Evolutionary conservation across 2,888 invertebrate species (phyloP).

Genomic region (Galerucella nymphaeae): DNA sequence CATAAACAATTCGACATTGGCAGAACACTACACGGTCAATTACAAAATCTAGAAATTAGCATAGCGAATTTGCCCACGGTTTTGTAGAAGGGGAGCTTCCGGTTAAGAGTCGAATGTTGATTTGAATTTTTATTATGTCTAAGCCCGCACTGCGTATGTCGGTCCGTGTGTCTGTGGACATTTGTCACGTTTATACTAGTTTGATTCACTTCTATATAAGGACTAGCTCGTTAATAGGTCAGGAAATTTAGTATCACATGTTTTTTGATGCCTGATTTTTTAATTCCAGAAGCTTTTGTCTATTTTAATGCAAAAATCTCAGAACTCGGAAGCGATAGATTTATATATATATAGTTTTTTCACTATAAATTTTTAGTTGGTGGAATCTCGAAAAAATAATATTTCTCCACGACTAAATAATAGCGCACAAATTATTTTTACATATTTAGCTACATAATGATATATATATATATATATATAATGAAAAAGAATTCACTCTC

Average conservation of each 20-base stretch:
- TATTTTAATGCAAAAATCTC: too few relatives aligned
- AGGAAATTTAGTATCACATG: background rate
- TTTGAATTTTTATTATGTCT: background rate
- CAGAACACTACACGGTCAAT: constrained; percentile 31
- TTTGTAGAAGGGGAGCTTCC: constrained; percentile 29
- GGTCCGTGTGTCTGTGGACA: background rate
- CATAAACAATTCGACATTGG: constrained; percentile 39
- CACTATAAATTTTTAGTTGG: too few relatives aligned
- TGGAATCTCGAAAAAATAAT: too few relatives aligned
- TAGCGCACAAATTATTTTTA: too few relatives aligned
- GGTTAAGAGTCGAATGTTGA: constrained; percentile 14
- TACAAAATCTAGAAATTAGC: constrained; percentile 35
- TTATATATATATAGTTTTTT: too few relatives aligned
- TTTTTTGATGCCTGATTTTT: too few relatives aligned
- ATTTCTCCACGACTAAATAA: too few relatives aligned
- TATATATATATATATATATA: too few relatives aligned
- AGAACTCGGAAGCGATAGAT: too few relatives aligned
- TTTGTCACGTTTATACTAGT: background rate
- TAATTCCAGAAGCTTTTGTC: too few relatives aligned
- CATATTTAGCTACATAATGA: too few relatives aligned
- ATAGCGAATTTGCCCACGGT: constrained; percentile 28
- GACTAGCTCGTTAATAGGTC: background rate
- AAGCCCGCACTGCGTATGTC: background rate
- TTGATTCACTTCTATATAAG: background rate
- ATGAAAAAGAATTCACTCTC: too few relatives aligned